Percentiles rank a stretch among this genome's conserved stretches.
Conservation (phyloP, 2,797 vertebrate species). For the Babyrousa celebensis region DNA sequence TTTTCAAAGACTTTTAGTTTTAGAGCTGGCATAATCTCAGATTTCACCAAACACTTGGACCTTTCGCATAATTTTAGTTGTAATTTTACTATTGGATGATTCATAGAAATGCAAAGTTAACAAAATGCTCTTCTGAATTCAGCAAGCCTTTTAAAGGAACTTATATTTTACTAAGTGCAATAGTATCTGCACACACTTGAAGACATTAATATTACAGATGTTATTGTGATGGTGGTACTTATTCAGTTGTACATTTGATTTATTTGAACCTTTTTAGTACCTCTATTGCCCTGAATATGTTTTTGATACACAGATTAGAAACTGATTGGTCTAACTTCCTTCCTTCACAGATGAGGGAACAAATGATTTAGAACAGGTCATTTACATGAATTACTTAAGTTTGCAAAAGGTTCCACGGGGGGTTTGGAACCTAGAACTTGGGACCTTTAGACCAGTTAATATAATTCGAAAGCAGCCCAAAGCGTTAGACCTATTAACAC, state of each 20-base stretch:
- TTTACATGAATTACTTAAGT: constrained; percentile 2
- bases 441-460: neutral
- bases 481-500: neutral
- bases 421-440: neutral
- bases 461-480: neutral
- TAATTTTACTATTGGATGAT: neutral
- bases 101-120: neutral
- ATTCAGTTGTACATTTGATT: neutral
- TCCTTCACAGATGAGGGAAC: neutral
- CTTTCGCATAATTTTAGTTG: neutral
- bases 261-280: neutral
- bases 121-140: neutral
- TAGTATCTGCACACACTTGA: neutral
- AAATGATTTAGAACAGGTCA: neutral
- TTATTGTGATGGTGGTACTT: neutral
- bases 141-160: constrained; percentile 3
- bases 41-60: neutral
- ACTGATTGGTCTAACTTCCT: neutral
- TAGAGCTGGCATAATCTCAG: neutral
- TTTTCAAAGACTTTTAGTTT: constrained; percentile 45
- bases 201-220: neutral
- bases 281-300: neutral
- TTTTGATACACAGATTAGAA: constrained; percentile 1
- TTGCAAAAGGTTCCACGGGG: neutral
- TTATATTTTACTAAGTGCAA: neutral